Percentiles rank a stretch among this genome's conserved stretches.
Evolutionary conservation across 2,888 invertebrate genomes (phyloP).

Genomic region (Noctua comes): DNA sequence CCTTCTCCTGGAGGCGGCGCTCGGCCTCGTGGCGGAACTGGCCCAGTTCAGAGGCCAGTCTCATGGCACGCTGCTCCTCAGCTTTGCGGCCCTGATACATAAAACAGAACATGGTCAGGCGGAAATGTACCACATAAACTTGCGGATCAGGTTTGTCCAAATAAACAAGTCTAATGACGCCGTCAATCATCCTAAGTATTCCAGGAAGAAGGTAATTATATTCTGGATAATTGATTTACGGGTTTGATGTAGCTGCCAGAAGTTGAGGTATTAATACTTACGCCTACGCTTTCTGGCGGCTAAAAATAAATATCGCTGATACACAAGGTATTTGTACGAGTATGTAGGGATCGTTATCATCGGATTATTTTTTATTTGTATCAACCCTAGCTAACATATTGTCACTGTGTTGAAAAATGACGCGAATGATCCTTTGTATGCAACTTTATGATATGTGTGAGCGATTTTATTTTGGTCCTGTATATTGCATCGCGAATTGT

Average conservation of each 20-base stretch:
- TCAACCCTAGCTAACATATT: background rate
- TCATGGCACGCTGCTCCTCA: conserved; percentile 98
- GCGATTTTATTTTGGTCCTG: conserved; percentile 3
- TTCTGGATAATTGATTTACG: conserved; percentile 27
- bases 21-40: conserved; percentile 99
- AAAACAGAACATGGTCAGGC: conserved; percentile 20
- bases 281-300: background rate
- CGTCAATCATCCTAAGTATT: conserved; percentile 21
- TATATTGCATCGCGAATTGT: conserved; percentile 20
- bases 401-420: background rate
- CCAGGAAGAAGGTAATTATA: conserved; percentile 41
- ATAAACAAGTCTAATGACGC: conserved; percentile 14
- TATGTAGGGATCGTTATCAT: background rate
- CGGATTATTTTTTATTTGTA: background rate
- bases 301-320: conserved; percentile 23
- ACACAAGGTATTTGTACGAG: background rate
- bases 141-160: background rate
- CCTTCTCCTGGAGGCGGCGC: conserved; percentile 99
- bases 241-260: conserved; percentile 30
- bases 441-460: background rate
- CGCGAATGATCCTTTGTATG: conserved; percentile 24
- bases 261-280: conserved; percentile 5
- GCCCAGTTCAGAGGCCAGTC: conserved; percentile 97
- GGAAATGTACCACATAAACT: conserved; percentile 5
- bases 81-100: conserved; percentile 96